Base-by-base conservation (phyloP, 2,113 vertebrate genomes). In the Zosterops lateralis region DNA sequence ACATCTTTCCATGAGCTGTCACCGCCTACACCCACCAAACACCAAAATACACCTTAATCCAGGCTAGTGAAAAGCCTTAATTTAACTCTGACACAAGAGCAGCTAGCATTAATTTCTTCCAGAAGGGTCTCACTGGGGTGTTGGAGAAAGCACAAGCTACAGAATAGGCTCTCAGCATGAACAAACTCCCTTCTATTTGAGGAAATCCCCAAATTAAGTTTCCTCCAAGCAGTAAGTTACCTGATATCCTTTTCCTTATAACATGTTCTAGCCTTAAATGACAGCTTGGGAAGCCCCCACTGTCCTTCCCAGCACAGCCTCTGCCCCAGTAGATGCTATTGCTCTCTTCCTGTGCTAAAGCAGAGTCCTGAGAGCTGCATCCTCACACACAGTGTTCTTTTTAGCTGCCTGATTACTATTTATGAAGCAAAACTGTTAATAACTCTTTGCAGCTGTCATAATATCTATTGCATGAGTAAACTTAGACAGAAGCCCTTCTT, bases 21-120 rank as follows among this genome's bases (percentile, higher is more conserved):
- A 45, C 66, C 0, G 1, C 56, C 73, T 64, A 82, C 61, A 45
- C 31, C 17, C 53, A 71, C 57, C 86, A 66, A 87, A 75, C 57
- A 72, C 53, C 51, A 91, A 60, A 94, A 95, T 40, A 73, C 83
- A 96, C 73, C 44, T 93, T 88, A 45, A 68, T 44, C 58, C 65
- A 57, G 3, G 48, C 66, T 34, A 76, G 45, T 48, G 54, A 89
- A 92, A 87, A 71, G 54, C 7, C 40, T 90, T 75, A 32, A 77
- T 54, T 91, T 91, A 87, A 89, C 62, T 84, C 77, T 54, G 64
- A 70, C 28, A 82, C 53, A 64, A 62, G 32, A 58, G 67, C 62
- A 79, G 29, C 4, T 4, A 14, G 84, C 50, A 76, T 48, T 70
- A 53, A 72, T 28, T 93, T 56, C 60, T 92, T 77, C 38, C 56